Conservation (phyloP, 1,140 invertebrate genomes). For the Parapsyche elsis region DNA sequence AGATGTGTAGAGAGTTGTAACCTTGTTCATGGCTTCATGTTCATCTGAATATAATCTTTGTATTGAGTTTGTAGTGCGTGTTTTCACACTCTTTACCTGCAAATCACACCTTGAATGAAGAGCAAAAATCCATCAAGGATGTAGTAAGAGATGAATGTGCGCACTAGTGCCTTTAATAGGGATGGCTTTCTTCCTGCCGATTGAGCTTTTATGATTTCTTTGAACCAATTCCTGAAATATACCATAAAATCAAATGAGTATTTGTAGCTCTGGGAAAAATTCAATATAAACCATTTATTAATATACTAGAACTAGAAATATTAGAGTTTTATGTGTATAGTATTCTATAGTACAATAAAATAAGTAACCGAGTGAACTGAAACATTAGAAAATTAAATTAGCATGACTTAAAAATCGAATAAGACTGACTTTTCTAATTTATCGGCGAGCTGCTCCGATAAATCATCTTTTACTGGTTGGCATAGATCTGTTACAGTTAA, state of each 20-base stretch:
- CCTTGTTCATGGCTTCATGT: no score
- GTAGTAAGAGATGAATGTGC: slow-evolving; percentile 18
- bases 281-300: no score
- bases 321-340: no score
- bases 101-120: slow-evolving; percentile 30
- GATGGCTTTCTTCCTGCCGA: slow-evolving; percentile 7
- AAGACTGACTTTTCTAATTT: slow-evolving; percentile 61
- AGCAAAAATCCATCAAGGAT: slow-evolving; percentile 30
- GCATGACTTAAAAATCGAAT: neutral
- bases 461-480: slow-evolving; percentile 59
- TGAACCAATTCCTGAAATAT: slow-evolving; percentile 40
- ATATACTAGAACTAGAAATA: no score
- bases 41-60: no score
- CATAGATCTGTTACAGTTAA: slow-evolving; percentile 60
- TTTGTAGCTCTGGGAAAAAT: no score
- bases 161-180: neutral
- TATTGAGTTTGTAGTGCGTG: no score
- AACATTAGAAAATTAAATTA: neutral
- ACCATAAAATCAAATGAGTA: no score
- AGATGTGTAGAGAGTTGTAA: no score
- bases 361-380: neutral
- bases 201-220: neutral
- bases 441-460: slow-evolving; percentile 60
- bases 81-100: neutral
- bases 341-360: no score